Conservation (phyloP, 2,113 vertebrate species). For the Fregetta grallaria region DNA sequence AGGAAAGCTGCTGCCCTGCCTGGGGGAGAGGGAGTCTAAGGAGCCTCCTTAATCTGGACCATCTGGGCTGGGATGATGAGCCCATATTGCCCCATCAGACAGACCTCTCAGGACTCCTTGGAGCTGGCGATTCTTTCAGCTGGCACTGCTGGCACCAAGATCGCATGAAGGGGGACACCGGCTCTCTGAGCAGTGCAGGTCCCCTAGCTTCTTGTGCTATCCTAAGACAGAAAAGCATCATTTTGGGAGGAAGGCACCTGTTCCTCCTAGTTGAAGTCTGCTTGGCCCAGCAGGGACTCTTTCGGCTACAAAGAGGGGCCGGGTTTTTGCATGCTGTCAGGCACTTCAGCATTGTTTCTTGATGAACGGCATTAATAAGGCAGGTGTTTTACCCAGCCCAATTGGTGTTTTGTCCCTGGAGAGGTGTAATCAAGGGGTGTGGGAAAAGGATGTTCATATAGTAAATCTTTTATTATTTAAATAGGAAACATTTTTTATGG, state of each 20-base stretch:
- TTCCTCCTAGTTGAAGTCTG: background rate
- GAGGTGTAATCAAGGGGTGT: background rate
- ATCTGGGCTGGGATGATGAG: background rate
- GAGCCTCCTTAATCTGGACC: background rate
- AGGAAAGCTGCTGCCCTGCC: background rate
- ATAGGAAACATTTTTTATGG: conserved; percentile 6
- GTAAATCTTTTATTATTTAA: conserved; percentile 38
- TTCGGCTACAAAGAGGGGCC: background rate
- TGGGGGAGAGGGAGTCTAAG: background rate
- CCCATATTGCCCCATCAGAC: background rate
- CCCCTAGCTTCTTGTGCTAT: background rate
- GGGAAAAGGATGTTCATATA: background rate
- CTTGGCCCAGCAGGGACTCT: background rate
- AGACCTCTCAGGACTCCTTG: background rate
- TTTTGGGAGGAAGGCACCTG: background rate
- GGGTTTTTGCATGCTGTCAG: background rate
- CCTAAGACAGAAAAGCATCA: background rate
- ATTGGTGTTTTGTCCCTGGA: background rate
- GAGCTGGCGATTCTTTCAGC: background rate
- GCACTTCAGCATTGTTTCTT: background rate
- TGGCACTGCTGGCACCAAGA: background rate
- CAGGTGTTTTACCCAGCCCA: background rate
- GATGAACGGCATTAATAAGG: background rate
- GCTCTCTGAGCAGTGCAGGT: background rate
- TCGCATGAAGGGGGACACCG: accelerated